phyloP scores from a whole-genome alignment of 2,113 vertebrate species.

The Ciconia stormi region DNA sequence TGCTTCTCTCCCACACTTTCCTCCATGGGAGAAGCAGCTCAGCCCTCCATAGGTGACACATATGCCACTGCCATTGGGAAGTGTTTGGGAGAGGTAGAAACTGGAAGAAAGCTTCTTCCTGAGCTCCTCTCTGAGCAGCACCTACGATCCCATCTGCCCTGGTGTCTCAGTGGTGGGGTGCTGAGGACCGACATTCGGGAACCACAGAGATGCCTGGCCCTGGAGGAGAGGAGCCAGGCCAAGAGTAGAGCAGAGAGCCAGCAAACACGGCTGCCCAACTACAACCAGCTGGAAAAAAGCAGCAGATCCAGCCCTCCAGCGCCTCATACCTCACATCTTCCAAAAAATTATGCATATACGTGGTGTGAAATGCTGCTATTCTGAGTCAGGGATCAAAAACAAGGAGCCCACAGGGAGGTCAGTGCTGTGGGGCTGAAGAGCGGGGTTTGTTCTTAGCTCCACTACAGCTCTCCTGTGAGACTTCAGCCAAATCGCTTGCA shows the following conservation, averaged over 20 bases:
- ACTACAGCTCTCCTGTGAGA: not conserved
- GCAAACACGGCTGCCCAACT: not conserved
- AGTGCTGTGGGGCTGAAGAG: not conserved
- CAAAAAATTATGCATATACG: not conserved
- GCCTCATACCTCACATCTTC: not conserved
- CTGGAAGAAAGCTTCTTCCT: not conserved
- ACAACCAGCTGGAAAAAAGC: not conserved
- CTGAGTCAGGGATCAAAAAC: not conserved
- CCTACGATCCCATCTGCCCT: not conserved
- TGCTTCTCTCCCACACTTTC: not conserved
- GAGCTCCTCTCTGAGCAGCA: not conserved
- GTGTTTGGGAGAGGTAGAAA: not conserved
- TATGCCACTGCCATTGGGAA: not conserved
- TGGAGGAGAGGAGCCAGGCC: not conserved
- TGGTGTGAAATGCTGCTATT: not conserved
- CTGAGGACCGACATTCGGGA: not conserved
- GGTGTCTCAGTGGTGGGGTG: accelerated
- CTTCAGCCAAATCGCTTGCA: not conserved
- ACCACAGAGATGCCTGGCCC: not conserved
- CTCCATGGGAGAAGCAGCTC: not conserved
- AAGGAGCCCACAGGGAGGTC: not conserved
- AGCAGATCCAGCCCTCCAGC: not conserved
- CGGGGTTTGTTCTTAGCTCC: not conserved
- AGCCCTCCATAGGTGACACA: not conserved
- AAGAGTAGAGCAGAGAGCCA: not conserved